A percentile compares a stretch with the other conserved stretches of the same genome.
Conservation (phyloP, 2,888 invertebrate genomes). For the Caenorhabditis becei region DNA sequence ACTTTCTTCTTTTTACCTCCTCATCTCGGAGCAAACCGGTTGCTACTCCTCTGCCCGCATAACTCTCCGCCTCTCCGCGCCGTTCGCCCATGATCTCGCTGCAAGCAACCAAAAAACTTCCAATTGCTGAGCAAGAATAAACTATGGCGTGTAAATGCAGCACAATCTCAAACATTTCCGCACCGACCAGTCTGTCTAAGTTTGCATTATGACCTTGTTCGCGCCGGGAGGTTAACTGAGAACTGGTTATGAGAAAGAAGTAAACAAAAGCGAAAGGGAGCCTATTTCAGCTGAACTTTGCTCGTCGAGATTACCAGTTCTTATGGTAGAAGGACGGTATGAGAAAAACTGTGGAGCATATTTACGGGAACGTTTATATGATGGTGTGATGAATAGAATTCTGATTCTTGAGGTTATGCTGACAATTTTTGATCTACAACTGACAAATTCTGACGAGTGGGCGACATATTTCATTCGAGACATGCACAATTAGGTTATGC, state of each 20-base stretch:
- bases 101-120: slow-evolving; percentile 38
- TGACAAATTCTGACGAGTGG: no score
- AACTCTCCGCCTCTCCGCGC: slow-evolving; percentile 14
- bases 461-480: no score
- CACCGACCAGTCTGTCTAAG: slow-evolving; percentile 21
- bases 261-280: background rate
- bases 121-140: slow-evolving; percentile 27
- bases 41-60: slow-evolving; percentile 1
- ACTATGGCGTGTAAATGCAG: slow-evolving; percentile 26
- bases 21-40: slow-evolving; percentile 30
- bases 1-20: no score
- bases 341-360: no score
- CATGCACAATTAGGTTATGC: no score
- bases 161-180: slow-evolving; percentile 23
- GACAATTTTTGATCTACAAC: background rate
- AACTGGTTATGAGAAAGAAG: slow-evolving; percentile 21
- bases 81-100: slow-evolving; percentile 24
- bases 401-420: background rate
- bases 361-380: no score
- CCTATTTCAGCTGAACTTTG: background rate
- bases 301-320: background rate
- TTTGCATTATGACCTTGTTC: slow-evolving; percentile 48
- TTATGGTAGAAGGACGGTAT: background rate
- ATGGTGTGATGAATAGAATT: no score
- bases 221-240: slow-evolving; percentile 14